Evolutionary conservation across 2,888 invertebrate species (phyloP).

Genomic region (Dicranocentrus wangi): DNA sequence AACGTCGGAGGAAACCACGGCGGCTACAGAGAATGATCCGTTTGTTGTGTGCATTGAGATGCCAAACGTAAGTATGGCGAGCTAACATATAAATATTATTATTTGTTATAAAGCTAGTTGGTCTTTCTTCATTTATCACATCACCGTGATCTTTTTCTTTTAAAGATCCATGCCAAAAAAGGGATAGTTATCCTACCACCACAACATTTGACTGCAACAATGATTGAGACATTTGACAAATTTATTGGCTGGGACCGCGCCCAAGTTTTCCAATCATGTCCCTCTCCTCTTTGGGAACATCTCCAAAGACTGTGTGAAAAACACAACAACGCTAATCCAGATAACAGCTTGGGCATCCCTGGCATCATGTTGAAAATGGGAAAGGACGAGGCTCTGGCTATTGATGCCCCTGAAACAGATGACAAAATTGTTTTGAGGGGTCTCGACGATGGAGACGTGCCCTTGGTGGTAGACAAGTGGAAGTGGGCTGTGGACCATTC

Average conservation of each 20-base stretch:
- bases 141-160: neutral
- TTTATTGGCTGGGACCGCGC: slow-evolving; percentile 28
- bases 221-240: slow-evolving; percentile 23
- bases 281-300: slow-evolving; percentile 16
- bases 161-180: slow-evolving; percentile 29
- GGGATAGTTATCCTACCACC: slow-evolving; percentile 36
- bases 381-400: slow-evolving; percentile 10
- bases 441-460: slow-evolving; percentile 16
- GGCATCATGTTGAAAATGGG: slow-evolving; percentile 35
- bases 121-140: neutral
- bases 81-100: neutral
- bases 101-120: neutral
- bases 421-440: neutral
- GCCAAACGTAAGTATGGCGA: slow-evolving; percentile 33
- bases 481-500: slow-evolving; percentile 34
- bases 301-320: slow-evolving; percentile 2
- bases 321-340: slow-evolving; percentile 12
- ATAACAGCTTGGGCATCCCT: slow-evolving; percentile 20
- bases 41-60: slow-evolving; percentile 32
- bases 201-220: neutral
- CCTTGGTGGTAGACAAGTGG: slow-evolving; percentile 8
- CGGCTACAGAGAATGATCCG: neutral
- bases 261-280: slow-evolving; percentile 31
- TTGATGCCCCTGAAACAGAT: neutral
- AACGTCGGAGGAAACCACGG: neutral